These are phyloP conservation scores for Morus bassanus DNA, from an alignment of 2,797 vertebrate genomes.

Conservation along the genomic window DNA sequence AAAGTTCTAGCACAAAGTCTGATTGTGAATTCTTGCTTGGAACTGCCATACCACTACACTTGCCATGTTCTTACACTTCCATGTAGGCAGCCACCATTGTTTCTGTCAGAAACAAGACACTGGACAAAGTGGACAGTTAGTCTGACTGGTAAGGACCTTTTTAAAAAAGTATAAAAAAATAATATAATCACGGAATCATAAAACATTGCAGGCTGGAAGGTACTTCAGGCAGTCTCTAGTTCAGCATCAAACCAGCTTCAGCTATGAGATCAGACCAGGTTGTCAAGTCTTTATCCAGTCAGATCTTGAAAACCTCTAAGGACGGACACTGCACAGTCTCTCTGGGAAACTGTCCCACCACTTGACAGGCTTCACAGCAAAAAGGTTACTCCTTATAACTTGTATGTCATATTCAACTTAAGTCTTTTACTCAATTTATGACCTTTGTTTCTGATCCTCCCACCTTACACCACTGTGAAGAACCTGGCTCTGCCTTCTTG, in stretches of 20 bases:
- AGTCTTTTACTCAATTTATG: neutral
- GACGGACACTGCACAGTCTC: neutral
- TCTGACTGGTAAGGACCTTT: neutral
- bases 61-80: neutral
- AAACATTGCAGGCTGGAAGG: neutral
- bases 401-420: neutral
- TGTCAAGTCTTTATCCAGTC: neutral
- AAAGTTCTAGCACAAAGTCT: neutral
- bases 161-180: neutral
- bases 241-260: neutral
- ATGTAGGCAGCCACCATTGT: neutral
- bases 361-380: neutral
- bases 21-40: neutral
- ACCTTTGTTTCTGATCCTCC: neutral
- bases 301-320: neutral
- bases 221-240: neutral
- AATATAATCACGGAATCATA: neutral
- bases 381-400: neutral
- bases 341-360: neutral
- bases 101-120: neutral
- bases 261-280: neutral
- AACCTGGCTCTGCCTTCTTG: neutral
- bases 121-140: neutral
- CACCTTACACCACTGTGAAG: neutral
- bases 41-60: neutral